phyloP scores from a whole-genome alignment of 1,140 invertebrate genomes.

The Aphis craccivora region DNA sequence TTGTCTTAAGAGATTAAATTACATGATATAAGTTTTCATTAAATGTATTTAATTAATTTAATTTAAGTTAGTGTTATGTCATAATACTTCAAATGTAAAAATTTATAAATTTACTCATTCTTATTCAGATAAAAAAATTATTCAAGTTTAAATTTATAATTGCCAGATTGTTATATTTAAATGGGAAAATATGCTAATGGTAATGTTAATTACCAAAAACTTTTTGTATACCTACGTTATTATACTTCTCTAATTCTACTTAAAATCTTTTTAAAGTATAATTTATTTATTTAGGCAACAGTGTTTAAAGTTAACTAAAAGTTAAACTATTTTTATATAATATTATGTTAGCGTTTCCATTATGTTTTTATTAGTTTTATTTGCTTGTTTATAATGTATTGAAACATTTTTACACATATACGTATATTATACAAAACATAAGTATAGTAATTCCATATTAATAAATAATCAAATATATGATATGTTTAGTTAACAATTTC shows the following conservation, averaged over 20 bases:
- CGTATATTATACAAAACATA: too few species aligned
- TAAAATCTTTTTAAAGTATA: background rate
- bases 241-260: background rate
- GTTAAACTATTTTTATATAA: background rate
- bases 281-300: background rate
- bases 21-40: background rate
- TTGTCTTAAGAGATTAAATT: too few species aligned
- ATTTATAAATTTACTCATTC: too few species aligned
- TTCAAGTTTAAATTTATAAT: background rate
- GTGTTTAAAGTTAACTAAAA: background rate
- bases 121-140: background rate
- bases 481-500: too few species aligned
- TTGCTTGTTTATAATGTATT: background rate
- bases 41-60: background rate
- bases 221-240: background rate
- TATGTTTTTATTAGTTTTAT: background rate
- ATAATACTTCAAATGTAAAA: background rate
- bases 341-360: background rate
- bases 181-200: background rate
- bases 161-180: slow-evolving; percentile 4
- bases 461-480: too few species aligned
- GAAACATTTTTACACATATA: background rate
- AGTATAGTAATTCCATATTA: too few species aligned
- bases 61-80: background rate
- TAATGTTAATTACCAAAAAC: slow-evolving; percentile 3